These are phyloP conservation scores for Tenrec ecaudatus DNA, from an alignment of 2,113 vertebrate species.

Conservation along the genomic window DNA sequence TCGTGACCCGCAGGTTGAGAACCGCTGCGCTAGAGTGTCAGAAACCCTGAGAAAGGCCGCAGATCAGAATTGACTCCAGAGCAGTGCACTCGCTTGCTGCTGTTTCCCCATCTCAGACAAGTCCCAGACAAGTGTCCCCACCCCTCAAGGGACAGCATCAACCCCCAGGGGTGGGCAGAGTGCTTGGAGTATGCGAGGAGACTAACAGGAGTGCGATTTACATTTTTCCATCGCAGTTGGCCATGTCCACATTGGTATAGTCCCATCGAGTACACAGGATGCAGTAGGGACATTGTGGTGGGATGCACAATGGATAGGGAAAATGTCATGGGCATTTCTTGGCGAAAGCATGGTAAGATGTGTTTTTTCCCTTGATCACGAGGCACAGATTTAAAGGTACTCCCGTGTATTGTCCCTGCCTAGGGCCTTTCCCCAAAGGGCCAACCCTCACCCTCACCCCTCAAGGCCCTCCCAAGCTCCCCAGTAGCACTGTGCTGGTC, in stretches of 20 bases:
- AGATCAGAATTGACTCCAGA: no score
- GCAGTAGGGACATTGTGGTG: not conserved
- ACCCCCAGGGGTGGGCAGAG: not conserved
- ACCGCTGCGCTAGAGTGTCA: not conserved
- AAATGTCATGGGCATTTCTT: not conserved
- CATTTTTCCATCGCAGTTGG: not conserved
- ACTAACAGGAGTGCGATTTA: not conserved
- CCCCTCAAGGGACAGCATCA: no score
- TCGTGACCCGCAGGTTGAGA: no score
- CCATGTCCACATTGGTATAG: not conserved
- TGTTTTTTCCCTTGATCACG: not conserved
- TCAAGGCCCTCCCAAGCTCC: not conserved
- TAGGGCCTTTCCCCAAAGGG: not conserved
- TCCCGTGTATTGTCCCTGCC: not conserved
- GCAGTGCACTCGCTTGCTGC: no score
- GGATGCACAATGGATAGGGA: conserved; percentile 7
- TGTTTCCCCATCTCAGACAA: no score
- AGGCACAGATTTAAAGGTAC: not conserved
- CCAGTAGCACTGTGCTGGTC: no score
- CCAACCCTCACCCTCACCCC: not conserved
- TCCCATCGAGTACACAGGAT: not conserved
- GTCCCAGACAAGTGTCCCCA: not conserved
- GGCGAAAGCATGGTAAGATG: not conserved
- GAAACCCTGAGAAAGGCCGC: not conserved
- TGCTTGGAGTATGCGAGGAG: not conserved